phyloP scores from a whole-genome alignment of 2,888 invertebrate species.

The Limulus polyphemus region DNA sequence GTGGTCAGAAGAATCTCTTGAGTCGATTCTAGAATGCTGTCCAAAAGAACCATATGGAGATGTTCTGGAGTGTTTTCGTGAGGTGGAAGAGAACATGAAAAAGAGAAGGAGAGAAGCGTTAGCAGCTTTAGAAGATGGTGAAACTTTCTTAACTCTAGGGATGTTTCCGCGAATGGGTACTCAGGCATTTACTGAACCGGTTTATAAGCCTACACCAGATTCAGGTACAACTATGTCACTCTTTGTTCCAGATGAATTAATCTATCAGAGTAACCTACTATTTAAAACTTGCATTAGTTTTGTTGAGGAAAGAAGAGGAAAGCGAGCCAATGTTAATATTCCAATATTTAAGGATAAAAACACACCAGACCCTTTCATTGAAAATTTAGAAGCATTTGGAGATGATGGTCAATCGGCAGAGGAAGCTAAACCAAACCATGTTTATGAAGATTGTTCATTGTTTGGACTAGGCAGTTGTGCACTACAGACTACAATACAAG shows the following conservation, averaged over 20 bases:
- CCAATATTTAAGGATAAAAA: conserved; percentile 82
- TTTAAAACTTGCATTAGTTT: conserved; percentile 44
- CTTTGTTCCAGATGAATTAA: no score
- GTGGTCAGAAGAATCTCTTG: conserved; percentile 96
- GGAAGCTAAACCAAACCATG: conserved; percentile 58
- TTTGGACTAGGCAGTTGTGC: conserved; percentile 98
- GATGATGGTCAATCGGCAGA: conserved; percentile 55
- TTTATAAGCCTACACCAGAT: no score
- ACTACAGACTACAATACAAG: conserved; percentile 89
- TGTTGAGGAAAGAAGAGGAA: conserved; percentile 76
- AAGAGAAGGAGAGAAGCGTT: conserved; percentile 59
- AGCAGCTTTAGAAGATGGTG: conserved; percentile 55
- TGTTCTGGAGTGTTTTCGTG: conserved; percentile 90
- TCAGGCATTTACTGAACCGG: no score
- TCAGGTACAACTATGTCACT: no score
- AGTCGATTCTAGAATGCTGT: conserved; percentile 98
- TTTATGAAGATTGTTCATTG: conserved; percentile 99
- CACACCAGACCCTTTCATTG: conserved; percentile 65
- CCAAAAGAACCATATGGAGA: conserved; percentile 82
- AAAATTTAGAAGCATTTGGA: conserved; percentile 44
- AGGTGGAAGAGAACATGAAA: conserved; percentile 94
- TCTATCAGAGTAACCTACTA: no score
- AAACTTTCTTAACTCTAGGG: conserved; percentile 78
- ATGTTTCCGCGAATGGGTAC: conserved; percentile 54
- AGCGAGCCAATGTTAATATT: conserved; percentile 91